Conservation (phyloP, 1,140 invertebrate species). For the Orussus abietinus region DNA sequence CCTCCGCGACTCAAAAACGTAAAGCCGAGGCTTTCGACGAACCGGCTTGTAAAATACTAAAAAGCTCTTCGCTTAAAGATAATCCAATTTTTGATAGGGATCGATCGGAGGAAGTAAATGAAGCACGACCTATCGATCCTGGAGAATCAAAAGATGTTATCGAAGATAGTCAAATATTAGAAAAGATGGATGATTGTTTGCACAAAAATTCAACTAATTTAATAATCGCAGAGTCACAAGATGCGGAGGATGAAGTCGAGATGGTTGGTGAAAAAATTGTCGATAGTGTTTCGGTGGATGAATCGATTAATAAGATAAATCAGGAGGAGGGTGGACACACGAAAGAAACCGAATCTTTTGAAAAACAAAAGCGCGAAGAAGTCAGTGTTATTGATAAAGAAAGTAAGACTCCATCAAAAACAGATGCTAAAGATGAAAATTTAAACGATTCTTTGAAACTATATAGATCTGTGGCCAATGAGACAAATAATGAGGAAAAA, state of each 20-base stretch:
- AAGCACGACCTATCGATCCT: background rate
- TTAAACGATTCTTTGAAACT: conserved; percentile 11
- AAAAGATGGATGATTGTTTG: conserved; percentile 12
- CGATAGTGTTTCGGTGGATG: background rate
- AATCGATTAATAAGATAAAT: conserved; percentile 1
- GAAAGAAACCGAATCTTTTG: conserved; percentile 1
- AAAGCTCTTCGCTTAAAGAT: conserved; percentile 16
- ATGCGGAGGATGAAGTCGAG: conserved; percentile 3
- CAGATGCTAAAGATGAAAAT: conserved; percentile 22
- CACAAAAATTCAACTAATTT: conserved; percentile 1
- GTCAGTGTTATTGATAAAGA: too few relatives aligned
- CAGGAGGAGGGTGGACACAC: conserved; percentile 1
- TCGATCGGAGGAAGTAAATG: conserved; percentile 13
- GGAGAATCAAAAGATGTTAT: conserved; percentile 11
- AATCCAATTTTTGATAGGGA: background rate
- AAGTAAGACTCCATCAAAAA: too few relatives aligned
- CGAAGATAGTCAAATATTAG: conserved; percentile 9
- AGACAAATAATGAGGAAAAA: conserved; percentile 8
- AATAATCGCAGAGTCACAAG: conserved; percentile 19
- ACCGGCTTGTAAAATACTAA: conserved; percentile 16
- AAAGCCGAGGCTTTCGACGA: conserved; percentile 20
- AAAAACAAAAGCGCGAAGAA: conserved; percentile 6
- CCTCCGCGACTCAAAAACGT: conserved; percentile 23
- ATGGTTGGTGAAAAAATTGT: background rate
- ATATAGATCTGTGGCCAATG: background rate